Conservation (phyloP, 2,888 invertebrate species). For the Noctua janthe region DNA sequence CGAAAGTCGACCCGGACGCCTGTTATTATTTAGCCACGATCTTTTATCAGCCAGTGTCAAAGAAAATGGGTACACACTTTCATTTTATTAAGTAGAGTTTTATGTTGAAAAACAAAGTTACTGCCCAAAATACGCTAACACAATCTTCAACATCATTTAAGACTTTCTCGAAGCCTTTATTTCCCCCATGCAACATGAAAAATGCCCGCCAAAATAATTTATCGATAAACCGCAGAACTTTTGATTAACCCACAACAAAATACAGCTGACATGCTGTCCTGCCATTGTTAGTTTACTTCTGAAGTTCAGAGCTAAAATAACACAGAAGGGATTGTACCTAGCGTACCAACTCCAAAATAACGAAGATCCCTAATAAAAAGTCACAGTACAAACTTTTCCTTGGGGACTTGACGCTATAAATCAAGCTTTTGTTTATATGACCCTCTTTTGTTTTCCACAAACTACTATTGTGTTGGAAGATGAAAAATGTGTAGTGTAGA, state of each 20-base stretch:
- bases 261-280: slow-evolving; percentile 12
- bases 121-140: neutral
- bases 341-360: slow-evolving; percentile 15
- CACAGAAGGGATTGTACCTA: neutral
- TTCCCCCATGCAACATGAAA: slow-evolving; percentile 1
- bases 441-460: slow-evolving; percentile 42
- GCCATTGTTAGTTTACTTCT: neutral
- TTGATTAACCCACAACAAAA: slow-evolving; percentile 38
- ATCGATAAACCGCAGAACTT: slow-evolving; percentile 36
- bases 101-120: neutral
- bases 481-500: neutral
- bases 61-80: neutral
- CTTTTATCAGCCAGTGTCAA: neutral
- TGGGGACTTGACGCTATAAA: slow-evolving; percentile 52
- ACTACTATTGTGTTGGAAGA: slow-evolving; percentile 29
- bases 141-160: neutral
- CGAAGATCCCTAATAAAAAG: slow-evolving; percentile 59
- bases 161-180: neutral
- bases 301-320: neutral
- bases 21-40: no score
- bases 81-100: neutral
- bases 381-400: slow-evolving; percentile 50
- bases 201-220: slow-evolving; percentile 8
- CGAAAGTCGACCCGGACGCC: no score
- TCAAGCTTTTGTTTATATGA: slow-evolving; percentile 64